Evolutionary conservation across 2,888 invertebrate genomes (phyloP), one percentile per base, ranked within the genome.

Genomic region (Drosophila cognata): DNA sequence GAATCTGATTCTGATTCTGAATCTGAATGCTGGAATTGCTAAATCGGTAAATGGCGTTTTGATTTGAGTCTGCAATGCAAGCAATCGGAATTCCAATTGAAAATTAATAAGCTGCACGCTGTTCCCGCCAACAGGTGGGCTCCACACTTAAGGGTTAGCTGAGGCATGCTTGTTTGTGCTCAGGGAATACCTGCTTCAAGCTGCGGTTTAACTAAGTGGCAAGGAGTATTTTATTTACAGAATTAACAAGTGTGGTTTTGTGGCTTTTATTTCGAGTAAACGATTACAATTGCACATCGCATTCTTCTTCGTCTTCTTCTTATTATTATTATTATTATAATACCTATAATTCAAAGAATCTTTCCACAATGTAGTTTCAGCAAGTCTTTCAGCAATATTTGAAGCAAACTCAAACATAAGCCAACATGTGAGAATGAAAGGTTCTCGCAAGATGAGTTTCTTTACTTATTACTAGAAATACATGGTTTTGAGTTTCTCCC

Each of bases 21-120:
- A 36, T 50, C 33, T 50, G 21, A 46, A 69, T 56, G 43, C 33
- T 46, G 62, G 61, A 69, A 78, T 84, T 69, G 66, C 68, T 70
- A 81, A 88, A 66, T 74, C 70, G 62, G 46, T 67, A 79, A 82
- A 85, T 89, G 87, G 64, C 61, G 71, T 77, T 89, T 74, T 79
- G 88, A 87, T 77, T 84, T 63, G 41, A 50, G 38, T 41, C 29
- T 53, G 57, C 43, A 60, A 25, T 60, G 43, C 50, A 55, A 46
- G 28, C 57, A 64, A 55, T 46, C 31, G 41, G 64, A 58, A 77
- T 79, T 62, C 58, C 78, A 62, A 83, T 81, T 68, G 81, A 50
- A 84, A 82, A 87, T 79, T 82, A 84, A 84, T 82, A 79, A 75
- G 77, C 74, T 71, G 11, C 69, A 68, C 41, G 56, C 28, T 41